Conservation (phyloP, 1,140 invertebrate species). For the Pseudomyrmex concolor region DNA sequence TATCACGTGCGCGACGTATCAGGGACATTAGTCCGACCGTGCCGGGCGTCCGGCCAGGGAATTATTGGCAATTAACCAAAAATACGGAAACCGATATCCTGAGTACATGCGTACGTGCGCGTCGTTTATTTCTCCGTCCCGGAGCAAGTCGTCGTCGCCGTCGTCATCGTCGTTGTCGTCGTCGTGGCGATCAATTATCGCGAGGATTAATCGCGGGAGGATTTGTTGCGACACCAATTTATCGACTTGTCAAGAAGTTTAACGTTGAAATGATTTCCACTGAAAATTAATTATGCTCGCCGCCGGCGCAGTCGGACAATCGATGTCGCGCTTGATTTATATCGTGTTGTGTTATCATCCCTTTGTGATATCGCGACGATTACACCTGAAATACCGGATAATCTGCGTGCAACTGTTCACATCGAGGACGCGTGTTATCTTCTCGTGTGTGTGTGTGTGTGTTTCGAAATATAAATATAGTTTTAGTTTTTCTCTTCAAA, state of each 20-base stretch:
- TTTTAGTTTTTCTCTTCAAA: background rate
- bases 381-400: background rate
- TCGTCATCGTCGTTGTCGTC: background rate
- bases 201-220: slow-evolving; percentile 61
- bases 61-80: slow-evolving; percentile 70
- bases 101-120: background rate
- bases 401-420: background rate
- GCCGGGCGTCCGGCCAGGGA: slow-evolving; percentile 55
- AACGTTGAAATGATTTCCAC: slow-evolving; percentile 48
- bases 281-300: slow-evolving; percentile 53
- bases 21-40: slow-evolving; percentile 49
- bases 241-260: slow-evolving; percentile 58
- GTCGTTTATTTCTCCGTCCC: slow-evolving; percentile 23
- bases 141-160: background rate
- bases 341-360: slow-evolving; percentile 1
- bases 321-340: slow-evolving; percentile 49
- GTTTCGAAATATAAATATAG: too few relatives aligned
- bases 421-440: too few relatives aligned
- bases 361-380: background rate
- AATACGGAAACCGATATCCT: slow-evolving; percentile 64
- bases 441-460: too few relatives aligned
- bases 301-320: slow-evolving; percentile 29
- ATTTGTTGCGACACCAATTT: slow-evolving; percentile 57
- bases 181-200: slow-evolving; percentile 61
- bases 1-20: slow-evolving; percentile 63